Evolutionary conservation across 2,113 vertebrate genomes (phyloP), one percentile per base, ranked within the genome.

Genomic region (Triplophysa dalaica): DNA sequence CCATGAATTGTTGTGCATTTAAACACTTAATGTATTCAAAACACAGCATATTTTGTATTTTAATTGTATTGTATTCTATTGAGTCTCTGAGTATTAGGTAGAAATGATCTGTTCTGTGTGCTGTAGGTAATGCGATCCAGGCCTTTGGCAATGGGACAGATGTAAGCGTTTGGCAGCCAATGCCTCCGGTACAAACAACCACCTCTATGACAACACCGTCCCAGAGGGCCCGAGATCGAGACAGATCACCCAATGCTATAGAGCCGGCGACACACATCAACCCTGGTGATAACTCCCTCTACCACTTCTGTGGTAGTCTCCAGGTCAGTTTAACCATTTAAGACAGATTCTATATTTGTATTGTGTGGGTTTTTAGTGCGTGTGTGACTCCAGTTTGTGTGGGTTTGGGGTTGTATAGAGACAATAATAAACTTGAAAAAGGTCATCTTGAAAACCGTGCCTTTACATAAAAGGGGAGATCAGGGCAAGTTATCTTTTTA

Each of bases 111-210:
- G 3, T 43, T 10, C 41, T 86, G n/a, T 77, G 29, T 85, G 14
- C 50, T 52, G 50, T 14, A 99, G 98, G 96, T 87, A 97, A 96
- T 74, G 95, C 98, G 84, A 98, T 99, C 88, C 96, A 97, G 86
- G 98, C 98, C 7, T 98, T 98, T 12, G 98, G 98, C 56, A 99
- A 99, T 24, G 98, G 98, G 61, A 98, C 96, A 0, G 97, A 99
- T 14, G 95, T 98, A 86, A 95, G 93, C 0, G 92, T 95, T 60
- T 98, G 95, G 95, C 96, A 97, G 87, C 94, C 95, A 0, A 91
- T 95, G 64, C 83, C 95, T 54, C 93, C 96, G 0, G 90, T 90
- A n/a, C 93, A 93, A 83, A 94, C 94, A 48, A 95, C 96, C 10
- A 90, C 90, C 52, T 87, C 88, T 22, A 91, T 93, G 76, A 92